phyloP scores from a whole-genome alignment of 1,140 invertebrate genomes.

The Atta colombica region DNA sequence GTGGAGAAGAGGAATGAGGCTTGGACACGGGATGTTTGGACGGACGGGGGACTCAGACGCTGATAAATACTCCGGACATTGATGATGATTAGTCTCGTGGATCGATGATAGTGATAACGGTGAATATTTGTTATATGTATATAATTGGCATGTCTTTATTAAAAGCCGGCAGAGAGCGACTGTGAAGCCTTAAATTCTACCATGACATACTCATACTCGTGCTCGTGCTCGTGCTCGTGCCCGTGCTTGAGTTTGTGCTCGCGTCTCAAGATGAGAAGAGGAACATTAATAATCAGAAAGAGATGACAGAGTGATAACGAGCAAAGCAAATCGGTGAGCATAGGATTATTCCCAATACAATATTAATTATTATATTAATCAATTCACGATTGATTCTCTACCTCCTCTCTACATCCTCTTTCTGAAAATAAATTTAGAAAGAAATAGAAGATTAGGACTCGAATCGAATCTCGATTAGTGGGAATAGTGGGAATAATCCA shows the following conservation, averaged over 20 bases:
- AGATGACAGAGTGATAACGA: conserved; percentile 23
- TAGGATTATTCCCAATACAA: conserved; percentile 11
- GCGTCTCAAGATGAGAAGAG: not conserved
- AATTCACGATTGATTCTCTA: not conserved
- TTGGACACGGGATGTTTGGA: conserved; percentile 74
- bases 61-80: conserved; percentile 64
- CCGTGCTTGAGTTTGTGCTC: conserved; percentile 31
- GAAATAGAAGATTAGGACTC: not conserved
- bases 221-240: conserved; percentile 45
- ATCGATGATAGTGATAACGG: conserved; percentile 24
- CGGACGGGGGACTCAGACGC: conserved; percentile 49
- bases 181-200: conserved; percentile 21
- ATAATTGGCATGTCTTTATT: not conserved
- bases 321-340: conserved; percentile 46
- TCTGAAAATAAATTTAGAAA: not conserved
- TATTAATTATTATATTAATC: not conserved
- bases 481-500: conserved; percentile 23
- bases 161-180: conserved; percentile 29
- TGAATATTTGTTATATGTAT: conserved; percentile 12
- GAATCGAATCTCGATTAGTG: conserved; percentile 3
- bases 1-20: conserved; percentile 85
- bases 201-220: conserved; percentile 36
- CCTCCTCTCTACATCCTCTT: not conserved
- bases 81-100: conserved; percentile 51
- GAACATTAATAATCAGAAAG: not conserved